Conservation (phyloP, 2,888 invertebrate genomes). For the Miltochrista miniata region DNA sequence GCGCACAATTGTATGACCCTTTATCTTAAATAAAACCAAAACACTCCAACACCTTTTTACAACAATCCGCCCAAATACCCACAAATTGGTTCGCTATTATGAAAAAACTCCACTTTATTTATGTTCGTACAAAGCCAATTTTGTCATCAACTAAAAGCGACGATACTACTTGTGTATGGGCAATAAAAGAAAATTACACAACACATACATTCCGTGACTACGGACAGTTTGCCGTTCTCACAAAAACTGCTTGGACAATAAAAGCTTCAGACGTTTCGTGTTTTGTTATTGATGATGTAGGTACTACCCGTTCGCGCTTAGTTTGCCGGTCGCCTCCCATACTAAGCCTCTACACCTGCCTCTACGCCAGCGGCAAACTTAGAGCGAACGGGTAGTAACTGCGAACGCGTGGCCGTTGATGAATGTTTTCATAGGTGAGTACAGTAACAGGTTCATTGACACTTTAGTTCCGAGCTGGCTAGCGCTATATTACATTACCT, state of each 20-base stretch:
- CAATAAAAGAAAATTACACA: constrained; percentile 48
- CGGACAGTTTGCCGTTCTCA: constrained; percentile 34
- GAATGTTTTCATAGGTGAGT: not conserved
- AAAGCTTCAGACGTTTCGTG: constrained; percentile 35
- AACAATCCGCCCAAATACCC: constrained; percentile 15
- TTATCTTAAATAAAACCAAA: too few species aligned
- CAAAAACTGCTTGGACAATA: constrained; percentile 33
- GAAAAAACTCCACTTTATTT: constrained; percentile 31
- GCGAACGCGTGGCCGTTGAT: not conserved
- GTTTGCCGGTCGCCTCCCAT: too few species aligned
- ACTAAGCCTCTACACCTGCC: too few species aligned
- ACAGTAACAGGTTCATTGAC: not conserved
- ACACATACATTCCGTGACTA: constrained; percentile 46
- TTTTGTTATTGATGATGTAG: constrained; percentile 30
- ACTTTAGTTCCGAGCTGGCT: not conserved
- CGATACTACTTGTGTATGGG: constrained; percentile 39
- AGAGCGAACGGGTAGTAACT: too few species aligned
- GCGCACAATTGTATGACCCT: too few species aligned
- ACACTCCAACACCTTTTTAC: not conserved
- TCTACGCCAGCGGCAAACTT: too few species aligned
- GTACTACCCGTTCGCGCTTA: too few species aligned
- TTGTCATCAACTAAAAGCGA: constrained; percentile 45
- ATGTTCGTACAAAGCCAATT: constrained; percentile 43
- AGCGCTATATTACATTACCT: too few species aligned
- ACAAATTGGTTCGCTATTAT: constrained; percentile 38